Evolutionary conservation across 64 coral and sea anemone species (phyloP).

Genomic region (Montipora capricornis): DNA sequence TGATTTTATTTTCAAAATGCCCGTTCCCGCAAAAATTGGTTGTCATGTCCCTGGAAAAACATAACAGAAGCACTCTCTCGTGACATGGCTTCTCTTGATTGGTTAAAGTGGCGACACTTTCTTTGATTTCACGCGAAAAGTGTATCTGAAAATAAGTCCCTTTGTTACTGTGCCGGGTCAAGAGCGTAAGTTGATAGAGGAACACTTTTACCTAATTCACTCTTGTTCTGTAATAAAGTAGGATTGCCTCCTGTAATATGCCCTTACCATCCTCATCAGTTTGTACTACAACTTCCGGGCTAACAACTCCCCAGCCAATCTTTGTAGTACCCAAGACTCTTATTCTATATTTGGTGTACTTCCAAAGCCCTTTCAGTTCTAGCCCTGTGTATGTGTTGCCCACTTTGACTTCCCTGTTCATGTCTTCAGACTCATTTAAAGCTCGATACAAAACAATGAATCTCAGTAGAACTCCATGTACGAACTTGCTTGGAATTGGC

Average conservation of each 20-base stretch:
- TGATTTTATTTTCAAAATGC: too few species aligned
- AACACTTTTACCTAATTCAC: too few species aligned
- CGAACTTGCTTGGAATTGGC: constrained; percentile 14
- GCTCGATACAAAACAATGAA: constrained; percentile 80
- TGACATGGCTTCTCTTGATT: too few species aligned
- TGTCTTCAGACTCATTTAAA: constrained; percentile 78
- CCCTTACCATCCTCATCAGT: constrained; percentile 91
- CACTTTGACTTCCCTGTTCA: constrained; percentile 26
- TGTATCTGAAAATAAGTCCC: too few species aligned
- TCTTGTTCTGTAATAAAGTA: too few species aligned
- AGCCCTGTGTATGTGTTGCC: not conserved
- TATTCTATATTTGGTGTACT: constrained; percentile 87
- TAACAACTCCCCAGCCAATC: constrained; percentile 68
- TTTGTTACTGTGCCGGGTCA: too few species aligned
- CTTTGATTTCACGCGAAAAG: too few species aligned
- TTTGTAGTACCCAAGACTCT: constrained; percentile 81
- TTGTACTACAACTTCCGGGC: constrained; percentile 69
- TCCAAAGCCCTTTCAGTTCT: constrained; percentile 69
- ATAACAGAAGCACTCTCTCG: too few species aligned
- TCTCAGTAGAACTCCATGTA: constrained; percentile 79
- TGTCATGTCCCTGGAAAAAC: too few species aligned
- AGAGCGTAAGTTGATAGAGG: too few species aligned
- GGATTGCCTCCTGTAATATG: not conserved
- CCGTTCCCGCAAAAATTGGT: too few species aligned
- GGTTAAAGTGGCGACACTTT: too few species aligned